A percentile compares a stretch with the other conserved stretches of the same genome.
Conservation (phyloP, 2,113 vertebrate species). For the Canis aureus region DNA sequence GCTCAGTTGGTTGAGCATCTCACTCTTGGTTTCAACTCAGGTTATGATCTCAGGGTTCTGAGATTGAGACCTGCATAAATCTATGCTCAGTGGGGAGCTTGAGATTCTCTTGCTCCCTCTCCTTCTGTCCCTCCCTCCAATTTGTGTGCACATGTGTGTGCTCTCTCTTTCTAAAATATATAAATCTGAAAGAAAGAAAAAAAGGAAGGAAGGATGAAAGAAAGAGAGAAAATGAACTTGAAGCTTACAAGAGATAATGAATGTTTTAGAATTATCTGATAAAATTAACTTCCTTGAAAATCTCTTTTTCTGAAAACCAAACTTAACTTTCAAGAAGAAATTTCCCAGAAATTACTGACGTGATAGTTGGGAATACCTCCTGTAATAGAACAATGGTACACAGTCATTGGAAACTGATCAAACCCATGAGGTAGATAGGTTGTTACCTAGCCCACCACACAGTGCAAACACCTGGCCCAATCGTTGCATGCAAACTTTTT, state of each 20-base stretch:
- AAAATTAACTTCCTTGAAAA: neutral
- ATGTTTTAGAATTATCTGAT: neutral
- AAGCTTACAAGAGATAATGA: neutral
- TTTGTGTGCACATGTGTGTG: neutral
- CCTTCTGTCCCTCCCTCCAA: neutral
- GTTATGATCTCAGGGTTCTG: neutral
- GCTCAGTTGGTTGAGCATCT: neutral
- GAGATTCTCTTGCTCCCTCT: neutral
- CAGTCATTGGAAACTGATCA: neutral
- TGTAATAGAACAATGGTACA: neutral
- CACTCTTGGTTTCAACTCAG: neutral
- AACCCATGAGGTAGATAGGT: fast-evolving
- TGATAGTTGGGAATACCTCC: neutral
- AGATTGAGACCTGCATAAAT: neutral
- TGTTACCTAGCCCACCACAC: neutral
- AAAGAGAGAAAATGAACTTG: neutral
- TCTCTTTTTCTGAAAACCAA: slow-evolving; percentile 23
- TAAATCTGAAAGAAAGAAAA: neutral
- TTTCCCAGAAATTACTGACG: neutral
- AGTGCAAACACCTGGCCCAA: neutral
- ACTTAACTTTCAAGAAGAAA: neutral
- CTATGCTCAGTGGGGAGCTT: neutral
- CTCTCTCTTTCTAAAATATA: neutral
- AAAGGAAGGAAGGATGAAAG: neutral
- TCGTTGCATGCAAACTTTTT: neutral